Conservation (phyloP, 2,888 invertebrate genomes). For the Rhamphomyia laevipes region DNA sequence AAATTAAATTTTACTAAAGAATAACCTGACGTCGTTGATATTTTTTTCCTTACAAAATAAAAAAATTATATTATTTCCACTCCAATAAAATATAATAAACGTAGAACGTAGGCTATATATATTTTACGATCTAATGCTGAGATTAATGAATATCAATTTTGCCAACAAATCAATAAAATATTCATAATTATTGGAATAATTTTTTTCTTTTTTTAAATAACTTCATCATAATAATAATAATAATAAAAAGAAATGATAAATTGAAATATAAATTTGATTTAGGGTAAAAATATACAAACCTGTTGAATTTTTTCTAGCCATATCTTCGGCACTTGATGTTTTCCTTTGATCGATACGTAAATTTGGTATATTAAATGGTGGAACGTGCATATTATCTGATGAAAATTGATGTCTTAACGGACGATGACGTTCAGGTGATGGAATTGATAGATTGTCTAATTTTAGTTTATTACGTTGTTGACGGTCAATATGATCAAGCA, state of each 20-base stretch:
- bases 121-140: too few species aligned
- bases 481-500: slow-evolving; percentile 81
- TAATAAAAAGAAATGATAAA: background rate
- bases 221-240: too few species aligned
- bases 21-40: too few species aligned
- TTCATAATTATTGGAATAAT: too few species aligned
- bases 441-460: slow-evolving; percentile 62
- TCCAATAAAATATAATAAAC: too few species aligned
- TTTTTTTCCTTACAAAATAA: too few species aligned
- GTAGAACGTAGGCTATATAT: too few species aligned
- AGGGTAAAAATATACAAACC: slow-evolving; percentile 39
- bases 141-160: too few species aligned
- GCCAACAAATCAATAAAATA: too few species aligned
- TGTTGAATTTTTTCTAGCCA: slow-evolving; percentile 78
- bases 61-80: too few species aligned
- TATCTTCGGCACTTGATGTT: slow-evolving; percentile 82
- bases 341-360: slow-evolving; percentile 75
- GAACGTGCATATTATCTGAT: slow-evolving; percentile 74
- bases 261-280: background rate
- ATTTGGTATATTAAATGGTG: slow-evolving; percentile 81
- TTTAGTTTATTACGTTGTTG: slow-evolving; percentile 84
- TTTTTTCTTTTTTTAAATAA: background rate
- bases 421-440: slow-evolving; percentile 65
- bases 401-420: slow-evolving; percentile 69
- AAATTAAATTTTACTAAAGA: too few species aligned